Percentiles rank a stretch among this genome's conserved stretches.
Evolutionary conservation across 2,797 vertebrate species (phyloP).

Genomic region (Silurus aristotelis): DNA sequence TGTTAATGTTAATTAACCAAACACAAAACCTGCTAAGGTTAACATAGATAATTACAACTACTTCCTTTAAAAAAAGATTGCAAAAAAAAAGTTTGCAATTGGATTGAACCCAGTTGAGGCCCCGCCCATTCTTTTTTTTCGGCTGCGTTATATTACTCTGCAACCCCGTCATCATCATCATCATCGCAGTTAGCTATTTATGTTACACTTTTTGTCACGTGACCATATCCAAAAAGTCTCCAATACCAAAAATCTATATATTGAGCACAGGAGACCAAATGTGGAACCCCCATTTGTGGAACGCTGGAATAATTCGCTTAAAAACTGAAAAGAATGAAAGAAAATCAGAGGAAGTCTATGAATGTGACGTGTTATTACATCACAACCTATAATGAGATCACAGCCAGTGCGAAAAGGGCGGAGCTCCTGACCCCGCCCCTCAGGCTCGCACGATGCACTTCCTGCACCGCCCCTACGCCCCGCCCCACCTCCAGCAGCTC

Average conservation of each 20-base stretch:
- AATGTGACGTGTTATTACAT: background rate
- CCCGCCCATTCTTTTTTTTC: background rate
- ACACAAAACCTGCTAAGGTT: background rate
- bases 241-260: background rate
- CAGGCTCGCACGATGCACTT: constrained; percentile 80
- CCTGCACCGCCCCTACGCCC: constrained; percentile 85
- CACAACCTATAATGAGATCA: constrained; percentile 77
- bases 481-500: constrained; percentile 84
- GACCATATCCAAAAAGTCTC: background rate
- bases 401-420: constrained; percentile 83
- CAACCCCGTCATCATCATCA: background rate
- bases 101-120: background rate
- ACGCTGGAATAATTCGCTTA: too few relatives aligned
- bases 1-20: background rate
- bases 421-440: constrained; percentile 78
- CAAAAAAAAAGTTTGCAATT: background rate
- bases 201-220: background rate
- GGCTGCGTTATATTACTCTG: too few relatives aligned
- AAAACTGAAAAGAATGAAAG: too few relatives aligned
- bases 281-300: too few relatives aligned
- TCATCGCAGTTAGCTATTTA: background rate
- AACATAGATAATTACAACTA: background rate
- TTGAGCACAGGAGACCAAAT: too few relatives aligned
- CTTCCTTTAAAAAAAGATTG: background rate
- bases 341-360: background rate